Evolutionary conservation across 2,888 invertebrate species (phyloP).

Genomic region (Diarsia brunnea): DNA sequence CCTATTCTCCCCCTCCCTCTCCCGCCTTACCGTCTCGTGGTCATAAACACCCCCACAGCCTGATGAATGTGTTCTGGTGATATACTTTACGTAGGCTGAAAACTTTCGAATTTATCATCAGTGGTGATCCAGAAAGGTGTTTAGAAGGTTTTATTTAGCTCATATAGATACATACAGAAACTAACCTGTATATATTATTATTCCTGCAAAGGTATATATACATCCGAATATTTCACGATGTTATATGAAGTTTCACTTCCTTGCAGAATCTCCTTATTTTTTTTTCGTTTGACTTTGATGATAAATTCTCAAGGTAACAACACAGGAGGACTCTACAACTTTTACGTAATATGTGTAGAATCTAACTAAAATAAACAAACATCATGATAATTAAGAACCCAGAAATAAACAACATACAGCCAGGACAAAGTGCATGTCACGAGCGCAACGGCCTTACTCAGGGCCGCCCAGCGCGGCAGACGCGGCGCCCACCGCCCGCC

Average conservation of each 20-base stretch:
- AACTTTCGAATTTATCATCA: background rate
- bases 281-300: background rate
- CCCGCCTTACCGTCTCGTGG: slow-evolving; percentile 42
- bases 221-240: background rate
- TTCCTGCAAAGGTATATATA: no score
- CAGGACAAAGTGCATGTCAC: slow-evolving; percentile 88
- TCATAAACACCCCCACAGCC: slow-evolving; percentile 58
- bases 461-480: slow-evolving; percentile 87
- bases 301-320: background rate
- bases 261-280: background rate
- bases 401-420: slow-evolving; percentile 78
- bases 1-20: slow-evolving; percentile 59
- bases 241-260: background rate
- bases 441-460: slow-evolving; percentile 90
- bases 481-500: slow-evolving; percentile 84
- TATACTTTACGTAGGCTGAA: background rate
- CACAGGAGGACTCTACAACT: background rate
- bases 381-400: slow-evolving; percentile 70
- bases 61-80: slow-evolving; percentile 17
- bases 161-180: background rate
- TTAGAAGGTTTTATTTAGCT: background rate
- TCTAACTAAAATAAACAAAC: slow-evolving; percentile 59
- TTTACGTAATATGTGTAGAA: slow-evolving; percentile 4
- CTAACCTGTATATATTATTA: background rate
- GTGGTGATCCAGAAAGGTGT: background rate